Evolutionary conservation across 2,113 vertebrate species (phyloP), one percentile per base, ranked within the genome.

Genomic region (Alaudala cheleensis): DNA sequence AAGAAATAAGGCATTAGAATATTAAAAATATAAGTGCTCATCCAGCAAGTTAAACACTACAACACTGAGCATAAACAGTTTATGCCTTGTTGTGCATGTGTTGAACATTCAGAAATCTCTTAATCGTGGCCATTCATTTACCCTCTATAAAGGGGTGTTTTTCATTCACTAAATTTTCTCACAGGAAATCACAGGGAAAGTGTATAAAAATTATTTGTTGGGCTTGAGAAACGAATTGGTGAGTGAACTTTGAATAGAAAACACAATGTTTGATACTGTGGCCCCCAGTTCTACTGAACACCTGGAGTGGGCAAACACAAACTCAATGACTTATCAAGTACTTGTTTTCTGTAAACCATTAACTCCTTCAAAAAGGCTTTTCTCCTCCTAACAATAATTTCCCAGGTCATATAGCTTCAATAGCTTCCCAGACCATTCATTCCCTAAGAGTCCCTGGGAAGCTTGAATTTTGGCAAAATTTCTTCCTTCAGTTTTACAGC

Each of bases 311-410:
- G 40, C 70, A 58, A 91, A 94, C 40, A 64, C 37, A 7, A 49
- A 53, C 58, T 44, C 84, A 60, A 81, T 29, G 83, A 87, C 49
- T 86, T 81, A 86, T 18, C 62, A 88, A 82, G 81, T 70, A 72
- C 62, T 67, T 73, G 64, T 44, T 94, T 92, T 67, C 61, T 88
- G 80, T 91, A 92, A 91, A 88, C 81, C 76, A 92, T 91, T 95
- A 96, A 88, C 81, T 64, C 62, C 40, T 60, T 44, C 44, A 65
- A 81, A 90, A 83, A 84, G 56, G 44, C n/a, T 92, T 89, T 93
- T 95, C 81, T 81, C 40, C 60, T 90, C 26, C 91, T 40, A 91
- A 66, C 86, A 93, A 49, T 87, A 84, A 92, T 54, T 84, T 88
- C 71, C 54, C 53, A 80, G 62, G 44, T 77, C 84, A 71, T 86